Evolutionary conservation across 2,797 vertebrate genomes (phyloP), one percentile per base, ranked within the genome.

Genomic region (Loris lydekkerianus): DNA sequence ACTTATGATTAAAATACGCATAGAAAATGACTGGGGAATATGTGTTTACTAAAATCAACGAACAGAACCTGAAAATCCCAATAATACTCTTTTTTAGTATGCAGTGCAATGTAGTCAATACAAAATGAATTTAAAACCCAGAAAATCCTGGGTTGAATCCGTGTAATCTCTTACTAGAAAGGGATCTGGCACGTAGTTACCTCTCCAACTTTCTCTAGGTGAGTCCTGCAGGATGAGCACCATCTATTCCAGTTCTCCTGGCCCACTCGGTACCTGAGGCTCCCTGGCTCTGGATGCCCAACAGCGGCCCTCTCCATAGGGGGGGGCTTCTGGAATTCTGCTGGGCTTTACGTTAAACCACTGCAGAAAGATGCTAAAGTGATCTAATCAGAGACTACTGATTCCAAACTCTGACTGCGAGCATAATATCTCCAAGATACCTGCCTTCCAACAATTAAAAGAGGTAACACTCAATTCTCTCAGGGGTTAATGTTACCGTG

Each of bases 111-210:
- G 11, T 4, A 91, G 60, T 82, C 27, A 93, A 60, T 2, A 93
- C 56, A 86, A 86, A 91, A 94, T 58, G 34, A 89, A 82, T 17
- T 94, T 85, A 11, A 95, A 88, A 88, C 85, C 7, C 63, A 93
- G 84, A 60, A 91, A 87, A 88, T 69, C 29, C 37, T 92, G 27
- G 65, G 49, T 27, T 58, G 27, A 94, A 83, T 88, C 56, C 20
- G 27, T 40, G 85, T 17, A 67, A 56, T 78, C 27, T 90, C 70
- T 88, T 49, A 58, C 10, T 31, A 72, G 56, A 93, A 93, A 86
- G 80, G 34, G 37, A 72, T 70, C 43, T 43, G 53, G 46, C 29
- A 91, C 83, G 31, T 3, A 81, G 56, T 76, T 78, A 86, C 31
- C 40, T 93, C 60, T 90, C 15, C 13, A 37, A 80, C 65, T 29